phyloP scores from a whole-genome alignment of 2,888 invertebrate genomes.

The Notocelia uddmanniana region DNA sequence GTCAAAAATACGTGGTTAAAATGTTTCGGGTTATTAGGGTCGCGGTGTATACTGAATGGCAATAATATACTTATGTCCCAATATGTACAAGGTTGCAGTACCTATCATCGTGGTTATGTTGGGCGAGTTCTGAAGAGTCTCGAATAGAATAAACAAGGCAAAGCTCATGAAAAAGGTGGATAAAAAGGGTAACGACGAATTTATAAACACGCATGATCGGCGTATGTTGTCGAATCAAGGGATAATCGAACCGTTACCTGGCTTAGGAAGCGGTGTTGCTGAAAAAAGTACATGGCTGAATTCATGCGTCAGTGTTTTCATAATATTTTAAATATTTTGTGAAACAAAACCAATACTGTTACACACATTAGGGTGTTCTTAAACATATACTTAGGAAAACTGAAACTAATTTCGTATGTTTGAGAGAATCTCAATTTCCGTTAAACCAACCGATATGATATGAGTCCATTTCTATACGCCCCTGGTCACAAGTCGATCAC shows the following conservation, averaged over 20 bases:
- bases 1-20: too few species aligned
- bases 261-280: background rate
- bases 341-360: background rate
- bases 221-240: slow-evolving; percentile 35
- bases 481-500: too few species aligned
- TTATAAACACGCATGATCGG: slow-evolving; percentile 30
- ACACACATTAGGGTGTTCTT: background rate
- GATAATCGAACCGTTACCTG: slow-evolving; percentile 27
- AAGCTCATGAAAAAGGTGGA: slow-evolving; percentile 55
- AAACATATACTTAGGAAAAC: background rate
- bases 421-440: background rate
- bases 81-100: background rate
- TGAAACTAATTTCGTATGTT: background rate
- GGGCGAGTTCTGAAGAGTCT: slow-evolving; percentile 51
- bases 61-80: too few species aligned
- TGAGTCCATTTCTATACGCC: background rate
- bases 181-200: slow-evolving; percentile 26
- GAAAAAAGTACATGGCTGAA: background rate
- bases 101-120: slow-evolving; percentile 37
- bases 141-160: slow-evolving; percentile 53
- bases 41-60: too few species aligned
- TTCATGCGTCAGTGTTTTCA: background rate
- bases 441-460: background rate
- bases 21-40: too few species aligned
- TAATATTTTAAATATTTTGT: too few species aligned